A percentile compares a stretch with the other conserved stretches of the same genome.
Conservation (phyloP, 1,140 invertebrate genomes). For the Zaprionus davidi region DNA sequence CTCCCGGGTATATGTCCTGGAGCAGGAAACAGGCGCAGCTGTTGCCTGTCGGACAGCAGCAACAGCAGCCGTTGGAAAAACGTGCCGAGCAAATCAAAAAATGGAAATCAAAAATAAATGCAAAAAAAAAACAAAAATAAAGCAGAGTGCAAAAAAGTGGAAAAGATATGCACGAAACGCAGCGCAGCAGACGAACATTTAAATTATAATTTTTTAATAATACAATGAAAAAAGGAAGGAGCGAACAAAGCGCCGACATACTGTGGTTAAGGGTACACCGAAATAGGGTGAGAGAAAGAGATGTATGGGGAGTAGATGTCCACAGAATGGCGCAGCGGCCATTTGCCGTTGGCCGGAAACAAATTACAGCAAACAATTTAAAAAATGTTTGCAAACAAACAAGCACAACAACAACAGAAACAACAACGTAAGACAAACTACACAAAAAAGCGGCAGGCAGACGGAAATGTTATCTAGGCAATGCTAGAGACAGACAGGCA, state of each 20-base stretch:
- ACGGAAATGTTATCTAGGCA: conserved; percentile 76
- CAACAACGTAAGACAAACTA: conserved; percentile 29
- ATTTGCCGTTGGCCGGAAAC: conserved; percentile 76
- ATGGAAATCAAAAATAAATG: conserved; percentile 19
- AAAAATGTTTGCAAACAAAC: conserved; percentile 82
- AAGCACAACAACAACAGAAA: conserved; percentile 51
- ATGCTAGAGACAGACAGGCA: conserved; percentile 53
- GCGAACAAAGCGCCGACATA: conserved; percentile 37
- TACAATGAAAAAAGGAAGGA: conserved; percentile 57
- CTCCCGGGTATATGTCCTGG: not conserved
- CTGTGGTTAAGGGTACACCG: conserved; percentile 15
- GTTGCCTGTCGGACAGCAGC: conserved; percentile 31
- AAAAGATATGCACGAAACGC: conserved; percentile 44
- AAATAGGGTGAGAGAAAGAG: not conserved
- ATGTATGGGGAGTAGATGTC: conserved; percentile 2
- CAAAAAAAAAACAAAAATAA: not conserved
- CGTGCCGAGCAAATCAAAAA: conserved; percentile 31
- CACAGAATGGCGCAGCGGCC: conserved; percentile 71
- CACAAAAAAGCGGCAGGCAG: conserved; percentile 43
- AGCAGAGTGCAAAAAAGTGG: conserved; percentile 5
- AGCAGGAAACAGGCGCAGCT: conserved; percentile 30
- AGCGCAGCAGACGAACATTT: conserved; percentile 49
- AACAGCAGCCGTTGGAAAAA: conserved; percentile 12
- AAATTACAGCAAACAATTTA: conserved; percentile 83
- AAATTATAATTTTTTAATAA: conserved; percentile 81